A percentile compares a stretch with the other conserved stretches of the same genome.
These are phyloP conservation scores for Bombylius discolor DNA, from an alignment of 2,888 invertebrate species.

Conservation along the genomic window DNA sequence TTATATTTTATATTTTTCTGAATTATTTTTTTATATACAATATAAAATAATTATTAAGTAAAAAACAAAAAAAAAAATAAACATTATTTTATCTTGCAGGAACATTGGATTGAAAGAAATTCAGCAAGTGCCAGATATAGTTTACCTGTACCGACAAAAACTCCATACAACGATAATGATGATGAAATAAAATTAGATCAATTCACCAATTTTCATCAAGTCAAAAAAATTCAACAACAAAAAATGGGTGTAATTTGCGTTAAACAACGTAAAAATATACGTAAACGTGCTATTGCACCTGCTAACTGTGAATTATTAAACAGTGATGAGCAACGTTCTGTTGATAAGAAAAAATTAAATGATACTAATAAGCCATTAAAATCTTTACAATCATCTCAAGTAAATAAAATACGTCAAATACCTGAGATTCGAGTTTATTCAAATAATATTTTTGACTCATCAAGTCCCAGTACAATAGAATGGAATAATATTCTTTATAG, in stretches of 20 bases:
- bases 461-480: slow-evolving; percentile 9
- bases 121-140: too few relatives aligned
- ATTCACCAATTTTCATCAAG: too few relatives aligned
- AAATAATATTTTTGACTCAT: background rate
- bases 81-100: slow-evolving; percentile 1
- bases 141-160: too few relatives aligned
- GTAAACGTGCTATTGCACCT: background rate
- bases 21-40: too few relatives aligned
- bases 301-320: background rate
- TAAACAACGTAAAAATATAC: background rate
- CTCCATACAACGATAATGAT: background rate
- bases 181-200: background rate
- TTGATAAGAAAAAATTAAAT: background rate
- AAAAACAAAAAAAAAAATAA: too few relatives aligned
- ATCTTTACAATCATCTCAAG: too few relatives aligned
- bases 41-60: too few relatives aligned
- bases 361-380: background rate
- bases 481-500: slow-evolving; percentile 12
- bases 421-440: background rate
- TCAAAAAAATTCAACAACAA: background rate
- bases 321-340: background rate
- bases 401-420: background rate
- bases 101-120: slow-evolving; percentile 3
- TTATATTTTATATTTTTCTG: too few relatives aligned
- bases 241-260: slow-evolving; percentile 9